Base-by-base conservation (phyloP, 2,797 vertebrate genomes). In the Momotus momota region DNA sequence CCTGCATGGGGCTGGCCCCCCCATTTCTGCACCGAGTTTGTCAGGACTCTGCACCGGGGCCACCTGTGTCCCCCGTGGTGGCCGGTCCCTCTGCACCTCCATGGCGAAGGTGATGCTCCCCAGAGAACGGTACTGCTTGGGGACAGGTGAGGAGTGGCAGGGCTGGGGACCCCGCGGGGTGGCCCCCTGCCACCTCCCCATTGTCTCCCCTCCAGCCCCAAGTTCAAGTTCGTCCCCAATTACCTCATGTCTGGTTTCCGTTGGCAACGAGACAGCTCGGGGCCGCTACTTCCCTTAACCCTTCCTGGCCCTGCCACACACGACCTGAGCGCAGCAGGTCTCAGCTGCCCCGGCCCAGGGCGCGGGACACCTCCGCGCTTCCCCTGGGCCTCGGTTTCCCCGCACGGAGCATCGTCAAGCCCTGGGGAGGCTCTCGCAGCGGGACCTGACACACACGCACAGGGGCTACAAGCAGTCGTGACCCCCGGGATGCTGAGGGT, bases 211-310 rank as follows among this genome's bases (percentile, higher is more conserved):
- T 15, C n/a, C 35, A 94, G 80, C 93, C 97, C 95, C 96, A 97
- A 98, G 98, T 98, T 97, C 98, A 98, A 98, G 98, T 98, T 97
- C 96, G 94, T 95, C 96, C 94, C 79, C 40, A 96, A 98, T 98
- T 98, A 98, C 98, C 98, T 98, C 98, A 98, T 98, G 98, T 98
- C 98, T 98, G 98, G 98, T 98, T 98, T 98, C 98, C 96, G 82
- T 16, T 98, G 98, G 98, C 98, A 98, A 98, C 98, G 97, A 98
- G 98, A 98, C 98, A 97, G 97, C 97, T 94, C 93, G 72, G 96
- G 97, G 98, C 91, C 48, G 15, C 46, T 7, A 60, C 81, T 95
- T 96, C 95, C 93, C 94, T 96, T 96, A 96, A 94, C 94, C 94
- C 95, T 94, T 92, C 87, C 84, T 29, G 2, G 66, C 82, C 92